Percentiles rank a stretch among this genome's conserved stretches.
Evolutionary conservation across 2,113 vertebrate genomes (phyloP).

Genomic region (Cygnus buccinator): DNA sequence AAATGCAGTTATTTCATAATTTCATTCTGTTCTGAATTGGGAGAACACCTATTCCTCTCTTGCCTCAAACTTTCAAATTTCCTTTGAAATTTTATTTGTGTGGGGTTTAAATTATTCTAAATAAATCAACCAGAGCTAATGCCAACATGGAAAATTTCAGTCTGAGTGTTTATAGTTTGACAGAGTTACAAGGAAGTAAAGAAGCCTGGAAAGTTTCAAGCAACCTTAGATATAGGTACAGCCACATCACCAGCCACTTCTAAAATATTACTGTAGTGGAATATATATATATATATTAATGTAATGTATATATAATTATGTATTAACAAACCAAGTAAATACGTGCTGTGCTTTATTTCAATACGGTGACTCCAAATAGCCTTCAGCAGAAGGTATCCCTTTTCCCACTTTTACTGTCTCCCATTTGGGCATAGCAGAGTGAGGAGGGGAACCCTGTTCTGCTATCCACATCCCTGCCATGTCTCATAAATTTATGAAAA

Average conservation of each 20-base stretch:
- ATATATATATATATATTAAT: not conserved
- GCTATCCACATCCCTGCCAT: not conserved
- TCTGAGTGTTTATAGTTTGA: not conserved
- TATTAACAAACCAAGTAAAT: not conserved
- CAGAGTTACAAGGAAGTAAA: conserved; percentile 2
- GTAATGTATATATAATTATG: not conserved
- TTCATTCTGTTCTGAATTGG: not conserved
- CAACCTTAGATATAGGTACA: not conserved
- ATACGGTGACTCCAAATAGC: not conserved
- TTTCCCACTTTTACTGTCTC: not conserved
- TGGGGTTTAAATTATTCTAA: conserved; percentile 6
- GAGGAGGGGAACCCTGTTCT: not conserved
- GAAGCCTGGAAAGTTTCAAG: not conserved
- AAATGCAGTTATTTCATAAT: conserved; percentile 15
- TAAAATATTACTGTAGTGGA: not conserved
- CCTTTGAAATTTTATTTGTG: not conserved
- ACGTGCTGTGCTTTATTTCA: not conserved
- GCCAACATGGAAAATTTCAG: not conserved
- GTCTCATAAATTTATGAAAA: accelerated
- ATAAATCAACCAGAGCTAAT: conserved; percentile 10
- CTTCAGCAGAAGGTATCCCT: not conserved
- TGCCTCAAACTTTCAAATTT: conserved; percentile 10
- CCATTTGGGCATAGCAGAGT: accelerated
- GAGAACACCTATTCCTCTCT: not conserved
- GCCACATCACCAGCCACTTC: not conserved